Percentiles rank a stretch among this genome's conserved stretches.
Evolutionary conservation across 2,888 invertebrate genomes (phyloP).

Genomic region (Sinopyrophorus schimmeli): DNA sequence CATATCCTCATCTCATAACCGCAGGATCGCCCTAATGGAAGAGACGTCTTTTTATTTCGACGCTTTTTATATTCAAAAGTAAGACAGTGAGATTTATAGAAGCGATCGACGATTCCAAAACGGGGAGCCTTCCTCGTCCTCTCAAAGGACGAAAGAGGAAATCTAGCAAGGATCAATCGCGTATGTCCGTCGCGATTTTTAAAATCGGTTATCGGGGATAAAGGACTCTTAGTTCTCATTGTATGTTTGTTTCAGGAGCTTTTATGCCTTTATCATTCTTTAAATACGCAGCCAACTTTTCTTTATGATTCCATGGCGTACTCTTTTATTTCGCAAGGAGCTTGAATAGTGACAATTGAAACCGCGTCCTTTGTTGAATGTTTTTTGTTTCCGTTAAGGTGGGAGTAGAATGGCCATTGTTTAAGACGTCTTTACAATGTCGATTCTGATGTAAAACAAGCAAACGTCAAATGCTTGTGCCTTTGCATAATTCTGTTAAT

Average conservation of each 20-base stretch:
- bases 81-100: constrained; percentile 46
- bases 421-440: constrained; percentile 51
- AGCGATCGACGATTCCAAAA: constrained; percentile 36
- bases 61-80: constrained; percentile 45
- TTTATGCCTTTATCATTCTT: constrained; percentile 54
- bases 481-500: constrained; percentile 38
- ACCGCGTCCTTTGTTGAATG: constrained; percentile 51
- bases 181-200: constrained; percentile 44
- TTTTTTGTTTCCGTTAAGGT: constrained; percentile 53
- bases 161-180: not conserved
- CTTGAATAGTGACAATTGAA: constrained; percentile 54
- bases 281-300: constrained; percentile 48
- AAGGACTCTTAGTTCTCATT: constrained; percentile 52
- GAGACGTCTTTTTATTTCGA: constrained; percentile 46
- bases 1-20: constrained; percentile 46
- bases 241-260: constrained; percentile 52
- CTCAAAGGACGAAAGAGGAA: not conserved
- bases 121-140: not conserved
- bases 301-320: constrained; percentile 49
- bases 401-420: constrained; percentile 51
- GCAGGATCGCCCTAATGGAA: constrained; percentile 45
- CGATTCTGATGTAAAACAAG: constrained; percentile 51
- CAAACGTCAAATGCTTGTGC: constrained; percentile 46
- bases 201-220: constrained; percentile 51
- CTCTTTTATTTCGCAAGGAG: constrained; percentile 51